Evolutionary conservation across 2,888 invertebrate genomes (phyloP), one percentile per base, ranked within the genome.

Genomic region (Limnephilus lunatus): DNA sequence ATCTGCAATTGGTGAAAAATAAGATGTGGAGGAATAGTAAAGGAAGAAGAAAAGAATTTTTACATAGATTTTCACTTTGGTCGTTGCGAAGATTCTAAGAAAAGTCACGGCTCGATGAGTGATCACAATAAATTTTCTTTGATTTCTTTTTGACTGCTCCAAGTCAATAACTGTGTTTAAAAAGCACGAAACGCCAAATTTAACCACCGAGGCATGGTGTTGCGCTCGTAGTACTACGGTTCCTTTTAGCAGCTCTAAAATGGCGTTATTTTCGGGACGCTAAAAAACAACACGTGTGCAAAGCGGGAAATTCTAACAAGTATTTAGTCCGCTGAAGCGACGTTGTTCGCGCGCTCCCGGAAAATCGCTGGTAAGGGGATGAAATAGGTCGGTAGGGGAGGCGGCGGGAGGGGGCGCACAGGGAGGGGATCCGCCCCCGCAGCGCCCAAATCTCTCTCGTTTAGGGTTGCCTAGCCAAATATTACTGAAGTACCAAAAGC

Each of bases 251-350:
- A 68, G 68, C 25, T 68, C 1, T 30, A 85, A 85, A 85, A 85
- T 85, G 85, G 39, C 44, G 14, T 44, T 19, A 44, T 85, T 85
- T 85, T 85, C 48, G 39, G 39, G 39, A 30, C 31, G n/a, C 25
- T 83, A 19, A 31, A 44, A 87, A 87, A 53, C n/a, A 68, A 15
- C 87, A 87, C 87, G 87, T 87, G 87, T 87, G 30, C 32, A 35
- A 35, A 85, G 85, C 85, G 39, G 31, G 87, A 87, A 68, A 87
- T 68, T 87, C 85, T 85, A 85, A 85, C 85, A 68, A 87, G 87
- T 87, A 48, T 85, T 85, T 85, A 85, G 85, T 39, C n/a, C 85
- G n/a, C n/a, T 85, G 85, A 44, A 39, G 85, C 85, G 68, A 81
- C 35, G 53, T 12, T 68, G 80, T 88, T 68, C 68, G 68, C 88